Evolutionary conservation across 2,888 invertebrate genomes (phyloP), one percentile per base, ranked within the genome.

Genomic region (Buathra laborator): DNA sequence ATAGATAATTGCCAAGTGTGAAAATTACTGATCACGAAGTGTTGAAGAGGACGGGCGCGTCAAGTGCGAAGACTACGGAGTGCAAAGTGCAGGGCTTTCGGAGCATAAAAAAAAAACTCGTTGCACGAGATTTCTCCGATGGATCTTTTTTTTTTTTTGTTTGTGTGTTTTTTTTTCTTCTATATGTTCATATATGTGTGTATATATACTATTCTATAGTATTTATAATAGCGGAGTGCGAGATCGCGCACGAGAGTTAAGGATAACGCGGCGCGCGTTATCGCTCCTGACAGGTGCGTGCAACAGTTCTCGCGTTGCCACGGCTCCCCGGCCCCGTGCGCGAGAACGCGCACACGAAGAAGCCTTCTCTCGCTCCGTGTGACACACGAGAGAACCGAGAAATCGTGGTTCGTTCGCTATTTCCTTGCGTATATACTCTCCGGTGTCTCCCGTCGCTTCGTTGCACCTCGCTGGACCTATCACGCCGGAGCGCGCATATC

Each of bases 261-360:
- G 68, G 67, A 74, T 66, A 56, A 44, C 67, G 64, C 44, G 43
- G 53, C 12, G 68, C 67, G 75, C 81, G 68, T 75, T 80, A 86
- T 84, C 84, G 75, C 77, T 72, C 68, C 72, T 70, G 79, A 83
- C 79, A 76, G 81, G 75, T 82, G 71, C 62, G 77, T 72, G 83
- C 83, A 64, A 74, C 37, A 66, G 85, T 72, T 83, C 83, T 78
- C 83, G 74, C 83, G 82, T 76, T 66, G 70, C 71, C 37, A 9
- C 37, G 7, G 7, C 37, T 9, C 37, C 2, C 44, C 29, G 37
- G 46, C 32, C 10, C 66, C 24, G 24, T 24, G 24, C 24, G 24
- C 24, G 24, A 1, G 24, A 2, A 10, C 12, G 7, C 12, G 59
- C 32, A 59, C 59, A 59, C 14, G 56, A 56, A 67, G 66, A 81